Evolutionary conservation across 2,797 vertebrate species (phyloP), one percentile per base, ranked within the genome.

Genomic region (Paramormyrops hopkinsi): DNA sequence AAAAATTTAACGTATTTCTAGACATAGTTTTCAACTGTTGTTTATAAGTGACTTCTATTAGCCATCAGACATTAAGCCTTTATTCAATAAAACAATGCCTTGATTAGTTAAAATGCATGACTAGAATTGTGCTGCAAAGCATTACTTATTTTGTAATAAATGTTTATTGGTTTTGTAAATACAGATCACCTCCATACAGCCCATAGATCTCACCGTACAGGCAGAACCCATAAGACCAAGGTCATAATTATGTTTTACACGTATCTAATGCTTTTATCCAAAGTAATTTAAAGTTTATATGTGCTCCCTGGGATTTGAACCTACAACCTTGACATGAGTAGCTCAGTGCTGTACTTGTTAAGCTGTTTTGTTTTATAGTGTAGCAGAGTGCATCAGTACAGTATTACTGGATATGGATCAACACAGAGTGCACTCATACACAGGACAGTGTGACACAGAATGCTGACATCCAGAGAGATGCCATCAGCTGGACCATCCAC

Each of bases 191-290:
- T 84, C 9, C 46, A 51, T 44, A 79, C 82, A 84, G n/a, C 46
- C 76, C n/a, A 84, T 51, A 29, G 46, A 84, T 56, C 29, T 41
- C 29, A 79, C 37, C 8, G 14, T 87, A 87, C 17, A 87, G 51
- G 85, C 85, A 56, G 53, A 56, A 87, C 50, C 51, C 25, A 41
- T 50, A 84, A 84, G n/a, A 51, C 82, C 82, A 84, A 25, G 41
- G 82, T 84, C 37, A 51, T 84, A 84, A 84, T 84, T 44, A 79
- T 79, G 73, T 84, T 51, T 84, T 25, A 84, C 82, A 84, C 4
- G 2, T 73, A 37, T 73, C 29, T 73, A 33, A 73, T 73, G 65
- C 65, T 73, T 73, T 73, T 73, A 73, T 73, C 59, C 65, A 73
- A 73, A 73, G 29, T 73, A 73, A 69, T 33, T 69, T 37, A 69